A percentile compares a stretch with the other conserved stretches of the same genome.
phyloP scores from a whole-genome alignment of 2,113 vertebrate genomes.

The Eurypyga helias region DNA sequence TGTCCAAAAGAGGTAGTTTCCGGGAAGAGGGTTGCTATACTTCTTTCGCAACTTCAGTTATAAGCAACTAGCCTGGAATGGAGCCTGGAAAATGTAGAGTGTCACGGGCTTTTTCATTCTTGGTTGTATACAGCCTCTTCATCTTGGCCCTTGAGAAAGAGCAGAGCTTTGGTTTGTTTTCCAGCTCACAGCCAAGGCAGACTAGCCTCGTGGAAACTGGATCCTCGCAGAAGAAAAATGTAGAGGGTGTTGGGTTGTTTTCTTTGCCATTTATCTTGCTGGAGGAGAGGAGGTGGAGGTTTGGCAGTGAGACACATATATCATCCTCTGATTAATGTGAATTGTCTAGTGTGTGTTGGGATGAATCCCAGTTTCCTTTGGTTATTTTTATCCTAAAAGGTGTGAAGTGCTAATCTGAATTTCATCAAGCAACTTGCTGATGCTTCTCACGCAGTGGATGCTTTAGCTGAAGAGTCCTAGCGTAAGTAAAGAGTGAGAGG shows the following conservation, averaged over 20 bases:
- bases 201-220: neutral
- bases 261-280: constrained; percentile 13
- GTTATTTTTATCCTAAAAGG: constrained; percentile 13
- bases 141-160: neutral
- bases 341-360: neutral
- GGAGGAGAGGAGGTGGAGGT: neutral
- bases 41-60: neutral
- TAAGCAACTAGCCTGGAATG: neutral
- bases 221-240: neutral
- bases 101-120: neutral
- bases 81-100: neutral
- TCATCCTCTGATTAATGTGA: neutral
- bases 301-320: neutral
- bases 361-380: neutral
- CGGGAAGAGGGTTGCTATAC: neutral
- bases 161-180: neutral
- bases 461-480: neutral
- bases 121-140: neutral
- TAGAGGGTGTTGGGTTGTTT: neutral
- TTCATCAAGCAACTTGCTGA: neutral
- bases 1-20: neutral
- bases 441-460: neutral
- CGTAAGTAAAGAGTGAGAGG: neutral
- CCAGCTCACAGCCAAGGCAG: neutral
- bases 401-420: neutral